phyloP scores from a whole-genome alignment of 2,888 invertebrate species.

The Erynnis tages region DNA sequence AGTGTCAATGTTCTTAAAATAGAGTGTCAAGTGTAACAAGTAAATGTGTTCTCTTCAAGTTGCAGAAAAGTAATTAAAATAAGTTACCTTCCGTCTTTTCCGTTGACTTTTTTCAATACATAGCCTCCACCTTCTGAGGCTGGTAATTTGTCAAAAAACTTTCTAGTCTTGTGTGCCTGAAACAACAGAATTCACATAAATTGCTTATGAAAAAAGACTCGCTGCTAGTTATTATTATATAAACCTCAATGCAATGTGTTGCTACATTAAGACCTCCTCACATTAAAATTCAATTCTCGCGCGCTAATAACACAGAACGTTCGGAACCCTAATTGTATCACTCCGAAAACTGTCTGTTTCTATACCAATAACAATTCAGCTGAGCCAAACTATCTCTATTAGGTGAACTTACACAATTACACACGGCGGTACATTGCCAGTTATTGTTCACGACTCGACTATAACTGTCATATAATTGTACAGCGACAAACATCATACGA shows the following conservation, averaged over 20 bases:
- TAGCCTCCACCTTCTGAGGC: constrained; percentile 94
- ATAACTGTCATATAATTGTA: constrained; percentile 31
- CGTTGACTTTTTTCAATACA: constrained; percentile 94
- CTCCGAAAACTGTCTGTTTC: constrained; percentile 3
- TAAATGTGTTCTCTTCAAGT: no score
- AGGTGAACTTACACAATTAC: constrained; percentile 2
- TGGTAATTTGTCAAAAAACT: constrained; percentile 97
- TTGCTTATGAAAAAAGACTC: background rate
- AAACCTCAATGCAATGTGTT: no score
- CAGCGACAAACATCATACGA: no score
- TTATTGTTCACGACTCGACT: constrained; percentile 35
- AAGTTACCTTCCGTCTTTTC: constrained; percentile 89
- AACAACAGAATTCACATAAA: constrained; percentile 31
- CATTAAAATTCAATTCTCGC: no score
- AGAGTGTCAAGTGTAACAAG: no score
- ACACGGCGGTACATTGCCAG: constrained; percentile 25
- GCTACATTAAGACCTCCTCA: no score
- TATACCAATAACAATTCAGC: constrained; percentile 30
- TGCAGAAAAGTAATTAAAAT: no score
- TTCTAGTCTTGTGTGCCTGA: constrained; percentile 96
- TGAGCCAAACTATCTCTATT: constrained; percentile 28
- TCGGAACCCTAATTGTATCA: background rate
- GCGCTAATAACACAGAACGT: background rate
- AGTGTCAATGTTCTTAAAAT: no score
- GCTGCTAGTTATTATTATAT: no score